phyloP scores from a whole-genome alignment of 2,888 invertebrate genomes.

The Leucophora obtusa region DNA sequence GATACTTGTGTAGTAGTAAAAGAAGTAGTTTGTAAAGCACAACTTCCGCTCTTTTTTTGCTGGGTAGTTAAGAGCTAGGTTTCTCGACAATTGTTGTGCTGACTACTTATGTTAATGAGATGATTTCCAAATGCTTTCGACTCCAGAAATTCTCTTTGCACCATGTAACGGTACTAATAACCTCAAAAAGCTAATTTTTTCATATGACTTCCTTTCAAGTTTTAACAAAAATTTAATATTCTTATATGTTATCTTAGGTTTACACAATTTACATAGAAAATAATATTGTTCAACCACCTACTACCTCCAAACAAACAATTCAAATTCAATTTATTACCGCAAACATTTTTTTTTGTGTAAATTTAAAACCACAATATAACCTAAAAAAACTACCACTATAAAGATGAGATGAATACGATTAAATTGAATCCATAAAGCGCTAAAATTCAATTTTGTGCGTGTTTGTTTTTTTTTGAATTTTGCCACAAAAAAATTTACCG shows the following conservation, averaged over 20 bases:
- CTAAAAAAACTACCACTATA: constrained; percentile 3
- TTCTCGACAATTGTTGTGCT: no score
- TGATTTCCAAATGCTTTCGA: no score
- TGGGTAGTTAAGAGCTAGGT: no score
- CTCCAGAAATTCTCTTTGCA: no score
- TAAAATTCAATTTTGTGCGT: constrained; percentile 27
- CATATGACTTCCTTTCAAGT: no score
- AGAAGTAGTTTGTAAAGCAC: no score
- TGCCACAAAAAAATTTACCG: constrained; percentile 24
- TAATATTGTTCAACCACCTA: constrained; percentile 44
- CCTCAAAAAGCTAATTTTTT: no score
- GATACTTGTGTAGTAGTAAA: no score
- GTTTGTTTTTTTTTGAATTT: not conserved
- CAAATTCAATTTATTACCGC: constrained; percentile 51
- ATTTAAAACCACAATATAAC: constrained; percentile 25
- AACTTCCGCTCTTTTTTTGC: no score
- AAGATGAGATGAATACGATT: not conserved
- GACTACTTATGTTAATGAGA: no score
- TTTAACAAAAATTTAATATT: no score
- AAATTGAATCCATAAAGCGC: constrained; percentile 19
- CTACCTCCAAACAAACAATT: constrained; percentile 24
- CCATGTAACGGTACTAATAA: no score
- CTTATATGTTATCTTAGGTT: not conserved
- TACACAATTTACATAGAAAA: constrained; percentile 43
- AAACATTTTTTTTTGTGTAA: constrained; percentile 40